Percentiles rank a stretch among this genome's conserved stretches.
These are phyloP conservation scores for Scaptomyza montana DNA, from an alignment of 1,140 invertebrate species.

Conservation along the genomic window DNA sequence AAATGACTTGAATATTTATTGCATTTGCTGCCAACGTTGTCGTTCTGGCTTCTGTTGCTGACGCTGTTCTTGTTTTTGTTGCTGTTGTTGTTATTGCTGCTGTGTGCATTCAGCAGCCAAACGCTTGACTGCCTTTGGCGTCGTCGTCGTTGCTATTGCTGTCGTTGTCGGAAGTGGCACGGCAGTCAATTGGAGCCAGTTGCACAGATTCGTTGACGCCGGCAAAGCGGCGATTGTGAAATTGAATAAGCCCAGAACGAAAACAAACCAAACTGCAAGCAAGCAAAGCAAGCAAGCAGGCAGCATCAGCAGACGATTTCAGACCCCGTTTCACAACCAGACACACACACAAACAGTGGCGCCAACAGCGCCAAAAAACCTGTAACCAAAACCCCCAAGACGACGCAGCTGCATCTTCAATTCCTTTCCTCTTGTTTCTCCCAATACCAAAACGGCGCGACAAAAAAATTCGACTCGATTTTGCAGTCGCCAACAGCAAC, in stretches of 20 bases:
- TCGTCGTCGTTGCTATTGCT: slow-evolving; percentile 22
- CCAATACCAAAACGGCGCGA: background rate
- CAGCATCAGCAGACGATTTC: background rate
- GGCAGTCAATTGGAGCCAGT: slow-evolving; percentile 79
- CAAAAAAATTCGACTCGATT: slow-evolving; percentile 73
- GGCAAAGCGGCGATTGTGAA: slow-evolving; percentile 62
- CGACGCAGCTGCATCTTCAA: background rate
- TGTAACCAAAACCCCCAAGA: slow-evolving; percentile 6
- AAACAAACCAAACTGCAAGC: slow-evolving; percentile 12
- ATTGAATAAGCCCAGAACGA: slow-evolving; percentile 71
- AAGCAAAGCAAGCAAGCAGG: slow-evolving; percentile 9
- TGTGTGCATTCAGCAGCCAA: slow-evolving; percentile 62
- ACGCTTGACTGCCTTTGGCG: slow-evolving; percentile 57
- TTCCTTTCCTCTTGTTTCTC: background rate
- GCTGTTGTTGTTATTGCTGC: slow-evolving; percentile 48
- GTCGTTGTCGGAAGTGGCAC: slow-evolving; percentile 69
- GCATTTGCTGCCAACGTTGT: slow-evolving; percentile 66
- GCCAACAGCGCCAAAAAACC: background rate
- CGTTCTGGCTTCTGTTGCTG: slow-evolving; percentile 34
- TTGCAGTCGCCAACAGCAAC: slow-evolving; percentile 52
- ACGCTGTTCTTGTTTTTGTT: slow-evolving; percentile 15
- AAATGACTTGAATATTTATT: slow-evolving; percentile 83
- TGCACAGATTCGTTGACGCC: slow-evolving; percentile 51
- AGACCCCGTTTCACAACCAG: background rate
- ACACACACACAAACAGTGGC: background rate